Evolutionary conservation across 2,113 vertebrate species (phyloP).

Genomic region (Nibea albiflora): DNA sequence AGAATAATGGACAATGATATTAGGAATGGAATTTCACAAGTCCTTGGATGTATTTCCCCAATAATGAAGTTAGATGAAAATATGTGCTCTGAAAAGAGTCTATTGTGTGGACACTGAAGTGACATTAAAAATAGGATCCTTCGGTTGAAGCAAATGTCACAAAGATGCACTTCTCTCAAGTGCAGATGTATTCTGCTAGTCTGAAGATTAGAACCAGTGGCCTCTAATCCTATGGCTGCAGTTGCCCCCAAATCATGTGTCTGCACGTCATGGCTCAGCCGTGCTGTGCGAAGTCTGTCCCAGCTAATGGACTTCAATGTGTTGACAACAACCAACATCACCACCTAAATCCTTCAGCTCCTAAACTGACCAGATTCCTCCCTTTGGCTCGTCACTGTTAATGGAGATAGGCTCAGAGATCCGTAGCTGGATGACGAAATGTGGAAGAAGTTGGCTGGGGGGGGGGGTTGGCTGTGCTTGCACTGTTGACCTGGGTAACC

Average conservation of each 20-base stretch:
- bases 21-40: not conserved
- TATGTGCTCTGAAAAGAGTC: not conserved
- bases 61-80: not conserved
- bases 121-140: not conserved
- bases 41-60: not conserved
- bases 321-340: conserved; percentile 3
- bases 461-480: conserved; percentile 39
- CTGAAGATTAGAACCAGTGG: conserved; percentile 49
- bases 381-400: not conserved
- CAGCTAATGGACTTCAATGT: conserved; percentile 5
- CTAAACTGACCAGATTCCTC: conserved; percentile 12
- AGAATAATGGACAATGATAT: not conserved
- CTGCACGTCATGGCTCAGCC: conserved; percentile 32
- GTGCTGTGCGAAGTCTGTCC: conserved; percentile 17
- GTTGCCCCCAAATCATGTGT: conserved; percentile 41
- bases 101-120: not conserved
- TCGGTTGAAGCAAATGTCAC: not conserved
- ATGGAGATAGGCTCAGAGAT: not conserved
- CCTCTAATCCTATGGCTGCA: conserved; percentile 54
- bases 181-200: conserved; percentile 45
- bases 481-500: conserved; percentile 80
- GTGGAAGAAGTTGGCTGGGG: conserved; percentile 19
- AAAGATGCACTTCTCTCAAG: conserved; percentile 22
- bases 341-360: not conserved
- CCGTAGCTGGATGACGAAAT: conserved; percentile 4